Percentiles rank a stretch among this genome's conserved stretches.
Evolutionary conservation across 2,113 vertebrate genomes (phyloP).

Genomic region (Scomber scombrus): DNA sequence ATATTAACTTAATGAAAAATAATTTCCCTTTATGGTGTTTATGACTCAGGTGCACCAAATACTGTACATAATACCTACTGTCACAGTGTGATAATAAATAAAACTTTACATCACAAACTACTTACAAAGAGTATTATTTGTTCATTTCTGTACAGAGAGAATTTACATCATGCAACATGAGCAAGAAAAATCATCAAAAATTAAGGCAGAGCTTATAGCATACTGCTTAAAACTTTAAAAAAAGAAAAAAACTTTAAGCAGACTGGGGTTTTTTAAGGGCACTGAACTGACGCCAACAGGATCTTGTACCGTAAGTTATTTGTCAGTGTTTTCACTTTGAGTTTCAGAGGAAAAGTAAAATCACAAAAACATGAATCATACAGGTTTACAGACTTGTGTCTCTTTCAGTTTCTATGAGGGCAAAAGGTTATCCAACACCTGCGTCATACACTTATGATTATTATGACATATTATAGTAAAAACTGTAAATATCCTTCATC

Average conservation of each 20-base stretch:
- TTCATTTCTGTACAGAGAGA: background rate
- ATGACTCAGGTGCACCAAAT: background rate
- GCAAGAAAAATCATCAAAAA: background rate
- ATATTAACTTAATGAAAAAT: background rate
- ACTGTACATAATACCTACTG: background rate
- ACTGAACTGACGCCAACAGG: background rate
- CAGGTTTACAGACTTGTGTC: too few relatives aligned
- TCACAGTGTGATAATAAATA: conserved; percentile 32
- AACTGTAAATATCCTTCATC: background rate
- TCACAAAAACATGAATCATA: too few relatives aligned
- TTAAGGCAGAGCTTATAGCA: background rate
- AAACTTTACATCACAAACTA: conserved; percentile 20
- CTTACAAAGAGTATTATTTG: background rate
- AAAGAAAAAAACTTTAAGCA: too few relatives aligned
- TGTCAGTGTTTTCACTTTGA: background rate
- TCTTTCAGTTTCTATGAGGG: background rate
- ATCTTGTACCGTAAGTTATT: background rate
- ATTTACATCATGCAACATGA: background rate
- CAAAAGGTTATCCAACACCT: background rate
- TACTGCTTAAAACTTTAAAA: too few relatives aligned
- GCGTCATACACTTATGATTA: background rate
- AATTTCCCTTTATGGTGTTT: background rate
- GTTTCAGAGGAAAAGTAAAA: background rate
- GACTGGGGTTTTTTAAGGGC: too few relatives aligned
- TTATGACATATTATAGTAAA: background rate